Evolutionary conservation across 2,888 invertebrate species (phyloP), one percentile per base, ranked within the genome.

Genomic region (Leptarthrus brevirostris): DNA sequence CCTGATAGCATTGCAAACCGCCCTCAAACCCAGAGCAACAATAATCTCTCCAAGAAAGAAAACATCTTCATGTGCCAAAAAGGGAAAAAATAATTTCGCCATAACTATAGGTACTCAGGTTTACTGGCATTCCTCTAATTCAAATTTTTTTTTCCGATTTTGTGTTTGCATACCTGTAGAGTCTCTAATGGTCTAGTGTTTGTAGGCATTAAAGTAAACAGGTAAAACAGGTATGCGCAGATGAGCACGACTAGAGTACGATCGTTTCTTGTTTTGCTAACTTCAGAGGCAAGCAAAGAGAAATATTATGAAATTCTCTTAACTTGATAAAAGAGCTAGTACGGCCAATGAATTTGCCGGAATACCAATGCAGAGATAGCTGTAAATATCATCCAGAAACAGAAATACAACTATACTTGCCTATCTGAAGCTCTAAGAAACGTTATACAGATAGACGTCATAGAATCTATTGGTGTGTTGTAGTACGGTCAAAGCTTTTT

Each of bases 191-290:
- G 24, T 18, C 52, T 16, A 52, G n/a, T 69, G 18, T 6, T 30
- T 34, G 36, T 34, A 20, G 49, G 22, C 30, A 69, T 14, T 8
- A 30, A 40, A 16, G 26, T 34, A 81, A 84, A 84, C 84, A 82
- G 83, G 84, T 84, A 82, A 82, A 83, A 84, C 84, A 81, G 83
- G 84, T 84, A 81, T 82, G 81, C 77, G 79, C 76, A 78, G 71
- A 71, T 71, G 71, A 71, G 36, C 24, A 26, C 47, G 12, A 18
- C 61, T n/a, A 26, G 22, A 18, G n/a, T 20, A 61, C 6, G n/a
- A 36, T 40, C 16, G 18, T 36, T 10, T 44, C 44, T 61, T 18
- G 14, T 30, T 30, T 30, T 30, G 5, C 30, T 53, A 6, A 53
- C 5, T 22, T 53, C 12, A 34, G 44, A 5, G n/a, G n/a, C n/a